Conservation (phyloP, 2,113 vertebrate genomes). For the Procavia capensis region DNA sequence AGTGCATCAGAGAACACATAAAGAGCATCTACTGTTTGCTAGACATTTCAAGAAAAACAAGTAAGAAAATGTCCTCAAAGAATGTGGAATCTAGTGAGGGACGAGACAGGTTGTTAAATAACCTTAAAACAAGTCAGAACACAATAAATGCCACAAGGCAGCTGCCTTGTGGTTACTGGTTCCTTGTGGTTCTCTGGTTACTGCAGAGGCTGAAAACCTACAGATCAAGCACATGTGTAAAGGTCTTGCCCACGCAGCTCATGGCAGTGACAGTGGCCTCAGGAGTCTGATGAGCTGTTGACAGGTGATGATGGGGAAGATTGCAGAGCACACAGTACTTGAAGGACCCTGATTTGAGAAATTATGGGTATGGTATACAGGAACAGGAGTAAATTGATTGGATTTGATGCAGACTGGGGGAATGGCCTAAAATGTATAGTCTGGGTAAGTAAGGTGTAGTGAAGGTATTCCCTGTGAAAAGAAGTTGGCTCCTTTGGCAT, state of each 20-base stretch:
- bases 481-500: background rate
- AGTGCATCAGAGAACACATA: background rate
- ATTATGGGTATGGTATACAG: background rate
- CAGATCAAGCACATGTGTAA: background rate
- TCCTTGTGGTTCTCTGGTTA: background rate
- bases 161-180: too few relatives aligned
- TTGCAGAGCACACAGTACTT: background rate
- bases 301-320: background rate
- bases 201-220: background rate
- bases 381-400: background rate
- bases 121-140: constrained; percentile 7
- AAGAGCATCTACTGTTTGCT: background rate
- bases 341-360: background rate
- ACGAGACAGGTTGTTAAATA: constrained; percentile 33
- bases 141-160: background rate
- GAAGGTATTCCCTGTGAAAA: background rate
- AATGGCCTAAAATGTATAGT: background rate
- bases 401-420: background rate
- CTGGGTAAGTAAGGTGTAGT: too few relatives aligned
- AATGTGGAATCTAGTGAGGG: background rate
- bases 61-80: background rate
- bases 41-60: constrained; percentile 33
- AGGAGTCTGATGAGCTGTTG: background rate
- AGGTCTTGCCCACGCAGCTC: background rate
- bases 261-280: background rate